These are phyloP conservation scores for Branchellion lobata DNA, from an alignment of 2,888 invertebrate genomes.

Conservation along the genomic window DNA sequence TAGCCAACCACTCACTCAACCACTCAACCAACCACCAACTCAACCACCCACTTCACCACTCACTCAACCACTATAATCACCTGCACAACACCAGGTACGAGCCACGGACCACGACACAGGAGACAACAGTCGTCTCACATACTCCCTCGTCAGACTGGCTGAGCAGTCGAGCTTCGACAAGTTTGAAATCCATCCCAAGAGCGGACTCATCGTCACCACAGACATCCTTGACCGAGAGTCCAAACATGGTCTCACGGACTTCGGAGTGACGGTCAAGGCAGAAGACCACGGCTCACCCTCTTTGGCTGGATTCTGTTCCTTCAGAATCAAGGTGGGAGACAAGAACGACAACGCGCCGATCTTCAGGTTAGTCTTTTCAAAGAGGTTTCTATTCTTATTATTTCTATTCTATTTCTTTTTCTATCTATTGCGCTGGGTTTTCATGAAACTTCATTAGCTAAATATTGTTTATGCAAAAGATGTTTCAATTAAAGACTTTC, in stretches of 20 bases:
- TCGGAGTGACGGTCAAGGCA: slow-evolving; percentile 79
- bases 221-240: slow-evolving; percentile 80
- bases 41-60: too few species aligned
- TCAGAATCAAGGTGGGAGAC: slow-evolving; percentile 64
- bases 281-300: slow-evolving; percentile 97
- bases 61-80: too few species aligned
- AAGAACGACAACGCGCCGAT: slow-evolving; percentile 59
- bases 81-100: slow-evolving; percentile 71
- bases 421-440: neutral
- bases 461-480: too few species aligned
- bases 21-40: too few species aligned
- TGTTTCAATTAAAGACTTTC: too few species aligned
- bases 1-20: too few species aligned
- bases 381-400: neutral
- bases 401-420: neutral
- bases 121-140: slow-evolving; percentile 75
- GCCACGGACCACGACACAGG: slow-evolving; percentile 95
- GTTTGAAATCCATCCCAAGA: slow-evolving; percentile 91
- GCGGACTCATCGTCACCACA: slow-evolving; percentile 77
- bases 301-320: slow-evolving; percentile 92
- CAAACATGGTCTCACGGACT: slow-evolving; percentile 54
- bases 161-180: slow-evolving; percentile 73
- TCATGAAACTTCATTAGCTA: too few species aligned
- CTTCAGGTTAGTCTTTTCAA: slow-evolving; percentile 52
- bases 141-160: slow-evolving; percentile 86